A percentile compares a stretch with the other conserved stretches of the same genome.
Evolutionary conservation across 2,888 invertebrate genomes (phyloP).

Genomic region (Parnassius mnemosyne): DNA sequence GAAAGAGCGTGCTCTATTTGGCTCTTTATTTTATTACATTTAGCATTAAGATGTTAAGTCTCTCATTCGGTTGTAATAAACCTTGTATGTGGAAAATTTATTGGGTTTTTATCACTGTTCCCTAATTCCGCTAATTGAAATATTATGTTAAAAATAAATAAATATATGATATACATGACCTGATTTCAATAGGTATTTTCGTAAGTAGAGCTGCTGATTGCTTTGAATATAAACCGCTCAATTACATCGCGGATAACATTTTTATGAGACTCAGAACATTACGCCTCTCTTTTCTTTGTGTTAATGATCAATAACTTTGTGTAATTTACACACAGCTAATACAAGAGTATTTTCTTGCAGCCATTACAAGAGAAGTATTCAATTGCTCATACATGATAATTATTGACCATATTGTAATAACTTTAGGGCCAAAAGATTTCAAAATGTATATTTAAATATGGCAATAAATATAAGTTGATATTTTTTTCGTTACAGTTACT

Average conservation of each 20-base stretch:
- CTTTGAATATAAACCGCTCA: slow-evolving; percentile 23
- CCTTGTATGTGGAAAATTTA: slow-evolving; percentile 21
- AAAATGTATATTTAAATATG: not conserved
- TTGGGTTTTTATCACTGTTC: slow-evolving; percentile 24
- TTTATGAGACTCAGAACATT: slow-evolving; percentile 19
- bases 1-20: slow-evolving; percentile 13
- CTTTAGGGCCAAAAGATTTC: too few species aligned
- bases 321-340: slow-evolving; percentile 4
- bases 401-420: too few species aligned
- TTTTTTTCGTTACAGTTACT: too few species aligned
- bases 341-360: not conserved
- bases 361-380: too few species aligned
- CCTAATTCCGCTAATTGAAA: slow-evolving; percentile 22
- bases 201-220: slow-evolving; percentile 22
- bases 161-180: slow-evolving; percentile 23
- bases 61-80: slow-evolving; percentile 17
- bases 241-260: slow-evolving; percentile 24
- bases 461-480: not conserved
- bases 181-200: slow-evolving; percentile 23
- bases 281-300: slow-evolving; percentile 9
- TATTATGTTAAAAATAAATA: slow-evolving; percentile 21
- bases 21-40: slow-evolving; percentile 11
- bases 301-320: slow-evolving; percentile 10
- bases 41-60: slow-evolving; percentile 5
- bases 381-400: too few species aligned